phyloP scores from a whole-genome alignment of 2,888 invertebrate genomes.

The Petrolisthes cinctipes region DNA sequence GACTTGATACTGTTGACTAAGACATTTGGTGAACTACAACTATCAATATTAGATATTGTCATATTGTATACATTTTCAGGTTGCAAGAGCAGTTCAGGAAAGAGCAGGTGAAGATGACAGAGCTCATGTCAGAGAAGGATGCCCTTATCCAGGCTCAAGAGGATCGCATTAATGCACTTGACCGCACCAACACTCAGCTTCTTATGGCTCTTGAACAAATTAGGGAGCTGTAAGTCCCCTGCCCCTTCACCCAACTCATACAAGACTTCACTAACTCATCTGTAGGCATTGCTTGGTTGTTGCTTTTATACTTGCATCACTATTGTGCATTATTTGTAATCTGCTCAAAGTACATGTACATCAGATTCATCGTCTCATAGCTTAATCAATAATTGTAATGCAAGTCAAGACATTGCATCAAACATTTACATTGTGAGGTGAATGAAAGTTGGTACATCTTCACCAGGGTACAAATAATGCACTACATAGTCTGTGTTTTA shows the following conservation, averaged over 20 bases:
- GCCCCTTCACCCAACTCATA: neutral
- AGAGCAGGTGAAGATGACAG: conserved; percentile 59
- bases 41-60: too few relatives aligned
- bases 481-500: too few relatives aligned
- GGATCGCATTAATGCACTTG: conserved; percentile 60
- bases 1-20: too few relatives aligned
- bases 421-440: too few relatives aligned
- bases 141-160: conserved; percentile 63
- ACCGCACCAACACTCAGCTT: conserved; percentile 62
- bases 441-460: too few relatives aligned
- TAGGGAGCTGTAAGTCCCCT: conserved; percentile 58
- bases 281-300: conserved; percentile 59
- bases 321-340: neutral
- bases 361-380: too few relatives aligned
- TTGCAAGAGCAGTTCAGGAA: conserved; percentile 58
- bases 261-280: conserved; percentile 55
- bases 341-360: too few relatives aligned
- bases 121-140: conserved; percentile 62
- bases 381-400: too few relatives aligned
- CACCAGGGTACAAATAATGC: neutral
- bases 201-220: conserved; percentile 57
- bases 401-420: too few relatives aligned
- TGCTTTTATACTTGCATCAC: conserved; percentile 35
- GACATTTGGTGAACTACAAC: too few relatives aligned
- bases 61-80: conserved; percentile 6